Conservation (phyloP, 2,113 vertebrate species). For the Nycticorax nycticorax region DNA sequence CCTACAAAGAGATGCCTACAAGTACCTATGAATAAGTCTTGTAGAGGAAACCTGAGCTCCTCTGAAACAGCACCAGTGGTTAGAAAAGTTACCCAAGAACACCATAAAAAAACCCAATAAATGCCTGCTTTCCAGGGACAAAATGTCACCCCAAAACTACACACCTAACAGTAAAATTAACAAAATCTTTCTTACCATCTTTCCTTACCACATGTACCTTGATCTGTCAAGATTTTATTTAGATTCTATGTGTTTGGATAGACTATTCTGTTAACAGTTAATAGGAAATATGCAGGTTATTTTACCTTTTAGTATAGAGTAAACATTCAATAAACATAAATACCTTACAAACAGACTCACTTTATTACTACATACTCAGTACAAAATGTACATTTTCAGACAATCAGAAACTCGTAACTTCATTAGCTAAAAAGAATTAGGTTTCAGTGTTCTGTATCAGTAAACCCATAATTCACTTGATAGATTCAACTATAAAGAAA, state of each 20-base stretch:
- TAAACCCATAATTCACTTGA: background rate
- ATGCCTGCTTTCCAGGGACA: background rate
- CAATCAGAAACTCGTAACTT: background rate
- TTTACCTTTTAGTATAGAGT: background rate
- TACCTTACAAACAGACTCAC: background rate
- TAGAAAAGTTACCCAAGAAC: background rate
- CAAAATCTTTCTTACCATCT: background rate
- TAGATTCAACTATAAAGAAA: background rate
- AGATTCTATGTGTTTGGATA: background rate
- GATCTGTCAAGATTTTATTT: background rate
- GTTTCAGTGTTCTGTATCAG: background rate
- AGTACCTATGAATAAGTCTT: background rate
- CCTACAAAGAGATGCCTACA: background rate
- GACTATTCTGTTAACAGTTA: background rate
- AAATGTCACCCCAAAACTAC: background rate
- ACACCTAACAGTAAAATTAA: background rate
- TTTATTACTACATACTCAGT: background rate
- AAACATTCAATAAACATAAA: background rate
- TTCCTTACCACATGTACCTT: background rate
- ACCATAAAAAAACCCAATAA: fast-evolving
- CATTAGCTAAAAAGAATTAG: background rate
- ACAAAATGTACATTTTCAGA: background rate
- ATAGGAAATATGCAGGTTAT: background rate
- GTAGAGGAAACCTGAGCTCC: background rate
- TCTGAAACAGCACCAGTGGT: background rate